A percentile compares a stretch with the other conserved stretches of the same genome.
These are phyloP conservation scores for Drosophila sordidula DNA, from an alignment of 2,888 invertebrate genomes.

Conservation along the genomic window DNA sequence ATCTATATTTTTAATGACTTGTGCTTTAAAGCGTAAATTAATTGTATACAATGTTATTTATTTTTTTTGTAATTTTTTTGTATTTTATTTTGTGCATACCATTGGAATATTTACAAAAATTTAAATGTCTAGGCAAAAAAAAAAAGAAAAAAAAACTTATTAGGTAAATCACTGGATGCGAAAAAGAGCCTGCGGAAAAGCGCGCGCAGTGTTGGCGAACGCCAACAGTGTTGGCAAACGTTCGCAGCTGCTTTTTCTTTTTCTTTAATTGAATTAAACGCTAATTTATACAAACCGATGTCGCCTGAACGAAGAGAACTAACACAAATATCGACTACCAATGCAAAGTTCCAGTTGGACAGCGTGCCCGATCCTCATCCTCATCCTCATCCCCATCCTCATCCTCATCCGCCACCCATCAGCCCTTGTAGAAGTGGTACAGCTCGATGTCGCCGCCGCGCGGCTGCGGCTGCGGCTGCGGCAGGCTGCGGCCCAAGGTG, in stretches of 20 bases:
- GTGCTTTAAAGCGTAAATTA: conserved; percentile 69
- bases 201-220: conserved; percentile 21
- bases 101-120: conserved; percentile 62
- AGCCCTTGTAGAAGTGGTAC: conserved; percentile 76
- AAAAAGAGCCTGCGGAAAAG: conserved; percentile 35
- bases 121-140: conserved; percentile 36
- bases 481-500: conserved; percentile 64
- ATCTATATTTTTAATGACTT: conserved; percentile 74
- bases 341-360: conserved; percentile 37
- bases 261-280: conserved; percentile 54
- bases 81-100: conserved; percentile 15
- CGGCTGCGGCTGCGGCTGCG: conserved; percentile 25
- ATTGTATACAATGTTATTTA: conserved; percentile 51
- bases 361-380: conserved; percentile 20
- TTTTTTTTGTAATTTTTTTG: conserved; percentile 22
- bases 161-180: conserved; percentile 82
- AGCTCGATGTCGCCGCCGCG: conserved; percentile 70
- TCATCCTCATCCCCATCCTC: no score
- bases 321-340: conserved; percentile 36
- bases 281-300: conserved; percentile 68
- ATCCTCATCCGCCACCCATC: conserved; percentile 14
- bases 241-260: conserved; percentile 2
- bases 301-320: conserved; percentile 60
- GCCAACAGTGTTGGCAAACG: conserved; percentile 16
- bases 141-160: conserved; percentile 63